Evolutionary conservation across 2,113 vertebrate genomes (phyloP), one percentile per base, ranked within the genome.

Genomic region (Larimichthys crocea): DNA sequence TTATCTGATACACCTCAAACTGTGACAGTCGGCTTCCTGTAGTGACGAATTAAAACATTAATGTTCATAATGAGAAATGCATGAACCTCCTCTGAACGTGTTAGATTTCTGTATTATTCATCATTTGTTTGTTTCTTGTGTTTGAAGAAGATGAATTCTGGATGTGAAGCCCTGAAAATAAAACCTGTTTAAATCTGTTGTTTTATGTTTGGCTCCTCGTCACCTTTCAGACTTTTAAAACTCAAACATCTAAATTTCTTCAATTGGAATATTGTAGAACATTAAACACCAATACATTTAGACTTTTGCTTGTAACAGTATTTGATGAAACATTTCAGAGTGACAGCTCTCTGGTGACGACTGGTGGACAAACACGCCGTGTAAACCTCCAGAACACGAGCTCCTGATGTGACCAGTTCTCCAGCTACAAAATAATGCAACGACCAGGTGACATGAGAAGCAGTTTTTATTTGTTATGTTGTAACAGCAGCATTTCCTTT

Each of bases 91-190:
- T 48, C 24, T 61, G 50, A 57, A 62, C 60, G 24, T 46, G 10
- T 52, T 42, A 72, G 65, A 0, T 29, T 8, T 17, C 65, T 49
- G 16, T 14, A 5, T 40, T 74, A 16, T 9, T 59, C 11, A 60
- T 75, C 42, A 50, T 20, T 11, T 74, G 16, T 48, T 35, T 35
- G 31, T 35, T 35, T 64, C 24, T 70, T 40, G 82, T 94, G 96
- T 87, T 61, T 59, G 20, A 59, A 73, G 12, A 61, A 22, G 0
- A 15, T 40, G 12, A 3, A 8, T 57, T 50, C 5, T 26, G 53
- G 64, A 74, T 80, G 76, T 68, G 3, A 74, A 69, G 19, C 67
- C 57, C 42, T 62, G 49, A 77, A 69, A 44, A n/a, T 77, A 50
- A 59, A 87, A 84, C 80, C 10, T 46, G 10, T 75, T 60, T n/a